Percentiles rank a stretch among this genome's conserved stretches.
phyloP scores from a whole-genome alignment of 2,113 vertebrate species.

The Catharus fuscescens region DNA sequence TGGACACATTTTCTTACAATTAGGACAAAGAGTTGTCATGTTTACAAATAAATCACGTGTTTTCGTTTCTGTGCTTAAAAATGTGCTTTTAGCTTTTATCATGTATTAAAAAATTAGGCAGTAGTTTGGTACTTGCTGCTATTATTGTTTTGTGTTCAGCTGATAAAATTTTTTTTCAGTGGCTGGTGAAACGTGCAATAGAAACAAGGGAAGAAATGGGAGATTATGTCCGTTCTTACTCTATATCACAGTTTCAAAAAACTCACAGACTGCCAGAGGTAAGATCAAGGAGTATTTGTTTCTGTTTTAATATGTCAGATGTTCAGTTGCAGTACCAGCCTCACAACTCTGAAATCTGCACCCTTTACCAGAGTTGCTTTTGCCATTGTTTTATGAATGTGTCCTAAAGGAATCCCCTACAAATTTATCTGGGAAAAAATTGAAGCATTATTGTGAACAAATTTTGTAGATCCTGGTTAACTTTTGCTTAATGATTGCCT shows the following conservation, averaged over 20 bases:
- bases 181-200: slow-evolving; percentile 97
- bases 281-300: slow-evolving; percentile 19
- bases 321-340: background rate
- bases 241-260: slow-evolving; percentile 95
- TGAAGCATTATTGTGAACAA: background rate
- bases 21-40: background rate
- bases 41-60: background rate
- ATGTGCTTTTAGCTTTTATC: background rate
- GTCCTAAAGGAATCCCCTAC: background rate
- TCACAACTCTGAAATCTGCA: background rate
- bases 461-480: background rate
- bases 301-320: background rate
- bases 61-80: background rate
- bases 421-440: background rate
- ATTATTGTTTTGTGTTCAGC: background rate
- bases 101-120: background rate
- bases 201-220: slow-evolving; percentile 98
- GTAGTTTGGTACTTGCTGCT: background rate
- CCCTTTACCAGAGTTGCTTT: background rate
- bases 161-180: slow-evolving; percentile 70
- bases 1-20: background rate
- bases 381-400: background rate
- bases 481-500: background rate
- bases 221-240: slow-evolving; percentile 92
- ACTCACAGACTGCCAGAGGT: slow-evolving; percentile 91